Conservation (phyloP, 2,113 vertebrate genomes). For the Strigops habroptila region DNA sequence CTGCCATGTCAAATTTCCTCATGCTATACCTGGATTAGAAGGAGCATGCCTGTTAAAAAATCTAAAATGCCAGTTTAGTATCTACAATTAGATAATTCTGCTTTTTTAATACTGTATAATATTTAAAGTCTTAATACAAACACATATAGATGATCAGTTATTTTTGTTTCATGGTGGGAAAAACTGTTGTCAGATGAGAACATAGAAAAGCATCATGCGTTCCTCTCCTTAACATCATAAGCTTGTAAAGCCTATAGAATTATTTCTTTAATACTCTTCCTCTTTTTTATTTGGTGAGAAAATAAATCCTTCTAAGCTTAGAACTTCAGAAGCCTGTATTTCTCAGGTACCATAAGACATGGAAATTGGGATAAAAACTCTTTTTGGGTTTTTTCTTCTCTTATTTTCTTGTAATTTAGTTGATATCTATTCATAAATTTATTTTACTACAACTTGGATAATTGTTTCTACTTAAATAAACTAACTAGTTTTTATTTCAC, state of each 20-base stretch:
- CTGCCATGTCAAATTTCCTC: background rate
- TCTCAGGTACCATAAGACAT: background rate
- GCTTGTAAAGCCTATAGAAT: background rate
- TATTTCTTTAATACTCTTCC: background rate
- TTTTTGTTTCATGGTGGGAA: background rate
- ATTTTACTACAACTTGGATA: background rate
- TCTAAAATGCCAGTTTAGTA: background rate
- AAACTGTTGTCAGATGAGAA: background rate
- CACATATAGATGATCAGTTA: background rate
- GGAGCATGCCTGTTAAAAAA: background rate
- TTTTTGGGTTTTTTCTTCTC: background rate
- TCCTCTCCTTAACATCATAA: background rate
- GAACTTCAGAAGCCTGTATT: background rate
- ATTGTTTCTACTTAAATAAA: background rate
- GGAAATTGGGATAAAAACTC: background rate
- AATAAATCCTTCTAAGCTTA: background rate
- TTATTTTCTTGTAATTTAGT: background rate
- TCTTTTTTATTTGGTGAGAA: background rate
- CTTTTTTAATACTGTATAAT: background rate
- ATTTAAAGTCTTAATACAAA: background rate
- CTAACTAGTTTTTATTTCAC: background rate
- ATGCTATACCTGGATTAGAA: background rate
- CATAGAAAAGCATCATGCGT: background rate
- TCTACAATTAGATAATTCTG: background rate
- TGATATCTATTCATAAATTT: background rate